A percentile compares a stretch with the other conserved stretches of the same genome.
Evolutionary conservation across 1,140 invertebrate species (phyloP).

Genomic region (Hycleus phaleratus): DNA sequence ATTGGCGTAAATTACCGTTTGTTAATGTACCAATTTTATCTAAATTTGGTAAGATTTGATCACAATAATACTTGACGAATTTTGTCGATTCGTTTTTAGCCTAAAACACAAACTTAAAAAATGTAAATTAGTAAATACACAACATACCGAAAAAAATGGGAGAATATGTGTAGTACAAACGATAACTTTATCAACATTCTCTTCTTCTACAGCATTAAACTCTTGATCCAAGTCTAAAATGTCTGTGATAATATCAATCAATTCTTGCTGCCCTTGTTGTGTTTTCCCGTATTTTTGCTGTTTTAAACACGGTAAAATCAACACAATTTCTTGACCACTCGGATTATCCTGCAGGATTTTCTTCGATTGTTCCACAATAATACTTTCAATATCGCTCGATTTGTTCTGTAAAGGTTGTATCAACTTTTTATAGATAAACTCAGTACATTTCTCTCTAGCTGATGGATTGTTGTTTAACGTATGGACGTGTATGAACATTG

Average conservation of each 20-base stretch:
- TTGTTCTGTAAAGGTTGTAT: constrained; percentile 72
- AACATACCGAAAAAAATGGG: constrained; percentile 80
- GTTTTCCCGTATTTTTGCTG: constrained; percentile 74
- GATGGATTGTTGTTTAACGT: constrained; percentile 66
- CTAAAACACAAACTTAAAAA: constrained; percentile 45
- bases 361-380: constrained; percentile 76
- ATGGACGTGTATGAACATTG: constrained; percentile 81
- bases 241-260: constrained; percentile 76
- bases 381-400: constrained; percentile 80
- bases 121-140: neutral
- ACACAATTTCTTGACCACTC: constrained; percentile 76
- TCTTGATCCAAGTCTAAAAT: constrained; percentile 68
- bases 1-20: constrained; percentile 61
- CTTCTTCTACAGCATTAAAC: constrained; percentile 70
- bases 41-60: constrained; percentile 69
- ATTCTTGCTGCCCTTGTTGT: constrained; percentile 72
- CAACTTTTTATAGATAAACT: constrained; percentile 75
- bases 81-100: constrained; percentile 78
- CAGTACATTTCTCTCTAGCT: constrained; percentile 79
- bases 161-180: constrained; percentile 77
- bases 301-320: constrained; percentile 77
- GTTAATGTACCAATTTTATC: constrained; percentile 48
- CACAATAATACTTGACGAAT: constrained; percentile 81
- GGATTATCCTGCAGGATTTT: constrained; percentile 25
- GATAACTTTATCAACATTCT: constrained; percentile 67